Evolutionary conservation across 1,140 invertebrate genomes (phyloP), one percentile per base, ranked within the genome.

Genomic region (Protaetia brevitarsis): DNA sequence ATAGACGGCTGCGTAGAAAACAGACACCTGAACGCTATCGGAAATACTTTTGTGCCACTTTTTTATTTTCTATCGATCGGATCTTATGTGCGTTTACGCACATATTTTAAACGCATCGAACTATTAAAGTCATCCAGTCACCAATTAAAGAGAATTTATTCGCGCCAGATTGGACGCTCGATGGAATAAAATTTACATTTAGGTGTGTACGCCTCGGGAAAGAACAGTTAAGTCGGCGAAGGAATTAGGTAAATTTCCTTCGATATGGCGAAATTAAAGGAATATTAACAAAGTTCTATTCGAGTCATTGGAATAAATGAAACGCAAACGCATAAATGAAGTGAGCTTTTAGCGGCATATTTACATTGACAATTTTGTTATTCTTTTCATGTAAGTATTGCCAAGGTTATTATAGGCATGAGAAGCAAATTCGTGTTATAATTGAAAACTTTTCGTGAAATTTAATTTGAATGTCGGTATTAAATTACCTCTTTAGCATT

Each of bases 141-240:
- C 41, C 41, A 45, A 45, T 45, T 45, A 45, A 45, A 45, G 13
- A 1, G 41, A 45, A 45, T 45, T 45, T 45, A 45, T 45, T 45
- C 41, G 41, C 41, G 41, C 41, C 23, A 21, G 41, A 45, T 45
- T 45, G 4, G 41, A 45, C 41, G 23, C 23, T 45, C 16, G 16
- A 45, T 45, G 41, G 16, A 45, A 45, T 45, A 45, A 45, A 45
- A 45, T 45, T 45, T 45, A 45, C 41, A 45, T 45, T 45, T 21
- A 21, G 41, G 6, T 21, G 41, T 45, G 41, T 45, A 45, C 11
- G 1, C 3, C 8, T 19, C 16, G 10, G 16, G 41, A 13, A 45
- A 19, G 41, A 13, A 45, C 16, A 13, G 23, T 13, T 45, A 21
- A 45, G 16, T 13, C 41, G 41, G 3, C 13, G 13, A 45, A 19